Conservation (phyloP, 2,888 invertebrate species). For the Eumacrocentrus americanus region DNA sequence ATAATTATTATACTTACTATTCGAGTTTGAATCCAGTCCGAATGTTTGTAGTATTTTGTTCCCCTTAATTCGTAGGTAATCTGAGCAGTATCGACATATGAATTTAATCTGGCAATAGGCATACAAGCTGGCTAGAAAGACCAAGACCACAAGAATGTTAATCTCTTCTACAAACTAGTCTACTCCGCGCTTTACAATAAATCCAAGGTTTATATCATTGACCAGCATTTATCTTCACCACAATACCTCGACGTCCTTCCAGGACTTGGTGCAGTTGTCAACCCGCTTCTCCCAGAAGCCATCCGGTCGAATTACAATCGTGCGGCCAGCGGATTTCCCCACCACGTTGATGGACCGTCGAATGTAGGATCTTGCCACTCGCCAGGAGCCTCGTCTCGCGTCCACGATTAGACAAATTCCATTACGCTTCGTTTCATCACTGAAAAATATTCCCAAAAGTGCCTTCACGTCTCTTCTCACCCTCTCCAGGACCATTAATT, state of each 20-base stretch:
- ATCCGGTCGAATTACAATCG: constrained; percentile 75
- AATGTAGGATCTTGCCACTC: constrained; percentile 68
- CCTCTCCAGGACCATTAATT: not conserved
- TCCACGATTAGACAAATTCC: constrained; percentile 71
- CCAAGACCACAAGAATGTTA: constrained; percentile 19
- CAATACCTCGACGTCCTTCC: constrained; percentile 67
- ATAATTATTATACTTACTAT: constrained; percentile 65
- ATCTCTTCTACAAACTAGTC: constrained; percentile 7
- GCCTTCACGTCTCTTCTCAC: not conserved
- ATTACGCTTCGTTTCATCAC: constrained; percentile 63
- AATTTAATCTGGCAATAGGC: constrained; percentile 71
- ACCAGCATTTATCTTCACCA: constrained; percentile 15
- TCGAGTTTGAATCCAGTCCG: constrained; percentile 77
- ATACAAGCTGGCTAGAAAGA: constrained; percentile 72
- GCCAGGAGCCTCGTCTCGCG: constrained; percentile 70
- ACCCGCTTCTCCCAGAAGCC: constrained; percentile 80
- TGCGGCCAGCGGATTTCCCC: constrained; percentile 62
- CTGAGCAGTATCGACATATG: constrained; percentile 73
- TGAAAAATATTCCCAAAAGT: constrained; percentile 40
- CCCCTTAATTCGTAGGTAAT: constrained; percentile 78
- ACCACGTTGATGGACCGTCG: constrained; percentile 66
- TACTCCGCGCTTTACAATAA: not conserved
- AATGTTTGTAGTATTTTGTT: constrained; percentile 73
- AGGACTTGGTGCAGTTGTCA: constrained; percentile 70
- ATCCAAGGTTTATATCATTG: not conserved